Conservation (phyloP, 1,140 invertebrate species). For the Stenopsyche tienmushanensis region DNA sequence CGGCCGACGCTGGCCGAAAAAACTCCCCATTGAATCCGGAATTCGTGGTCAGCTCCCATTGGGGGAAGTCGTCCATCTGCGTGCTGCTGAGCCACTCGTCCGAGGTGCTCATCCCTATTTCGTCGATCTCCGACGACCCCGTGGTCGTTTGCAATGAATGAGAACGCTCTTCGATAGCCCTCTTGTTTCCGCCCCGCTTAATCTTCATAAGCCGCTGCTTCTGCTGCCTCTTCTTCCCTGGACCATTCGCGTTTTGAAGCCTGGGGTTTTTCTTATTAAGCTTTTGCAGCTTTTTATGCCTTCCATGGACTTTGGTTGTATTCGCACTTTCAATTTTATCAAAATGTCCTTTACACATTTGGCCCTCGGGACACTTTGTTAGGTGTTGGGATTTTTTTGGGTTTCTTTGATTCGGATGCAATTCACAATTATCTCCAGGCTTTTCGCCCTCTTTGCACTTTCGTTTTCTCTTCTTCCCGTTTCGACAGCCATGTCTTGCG, state of each 20-base stretch:
- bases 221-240: constrained; percentile 7
- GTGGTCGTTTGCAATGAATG: neutral
- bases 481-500: constrained; percentile 47
- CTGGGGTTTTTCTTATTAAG: constrained; percentile 18
- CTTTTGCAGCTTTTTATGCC: constrained; percentile 36
- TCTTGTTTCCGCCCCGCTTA: constrained; percentile 30
- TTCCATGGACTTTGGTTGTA: constrained; percentile 6
- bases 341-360: constrained; percentile 16
- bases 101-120: constrained; percentile 25
- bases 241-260: neutral
- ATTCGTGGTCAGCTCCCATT: constrained; percentile 32
- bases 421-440: constrained; percentile 31
- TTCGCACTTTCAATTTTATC: constrained; percentile 15
- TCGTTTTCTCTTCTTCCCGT: constrained; percentile 46
- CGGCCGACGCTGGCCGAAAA: constrained; percentile 54
- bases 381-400: constrained; percentile 13
- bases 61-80: constrained; percentile 32
- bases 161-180: constrained; percentile 28
- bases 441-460: constrained; percentile 48
- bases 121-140: constrained; percentile 25
- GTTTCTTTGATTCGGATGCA: neutral
- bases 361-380: constrained; percentile 22
- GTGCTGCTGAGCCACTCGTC: constrained; percentile 29
- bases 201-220: too few species aligned
- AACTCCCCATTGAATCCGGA: constrained; percentile 45